These are phyloP conservation scores for Altica lythri DNA, from an alignment of 2,888 invertebrate species.

Conservation along the genomic window DNA sequence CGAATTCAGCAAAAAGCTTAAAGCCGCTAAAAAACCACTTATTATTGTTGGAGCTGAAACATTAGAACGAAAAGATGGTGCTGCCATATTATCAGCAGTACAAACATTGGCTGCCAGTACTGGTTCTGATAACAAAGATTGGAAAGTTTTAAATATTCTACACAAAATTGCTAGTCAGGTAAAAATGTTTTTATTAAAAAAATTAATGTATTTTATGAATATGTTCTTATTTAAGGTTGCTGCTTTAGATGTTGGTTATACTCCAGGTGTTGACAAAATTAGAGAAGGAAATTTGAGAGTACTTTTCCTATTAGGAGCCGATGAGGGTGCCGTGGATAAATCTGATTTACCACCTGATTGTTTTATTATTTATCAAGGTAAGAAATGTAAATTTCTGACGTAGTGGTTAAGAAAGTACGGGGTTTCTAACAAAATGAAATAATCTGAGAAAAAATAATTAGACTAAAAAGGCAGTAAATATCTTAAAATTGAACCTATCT, in stretches of 20 bases:
- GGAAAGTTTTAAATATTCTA: constrained; percentile 88
- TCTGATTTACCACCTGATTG: constrained; percentile 80
- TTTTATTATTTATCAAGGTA: constrained; percentile 88
- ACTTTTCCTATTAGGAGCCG: constrained; percentile 92
- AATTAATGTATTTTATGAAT: neutral
- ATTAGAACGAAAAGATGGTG: constrained; percentile 78
- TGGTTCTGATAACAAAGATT: constrained; percentile 61
- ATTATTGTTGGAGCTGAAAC: constrained; percentile 90
- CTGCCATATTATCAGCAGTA: constrained; percentile 74
- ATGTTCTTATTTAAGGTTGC: constrained; percentile 65
- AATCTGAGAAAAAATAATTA: too few species aligned
- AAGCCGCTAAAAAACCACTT: constrained; percentile 82
- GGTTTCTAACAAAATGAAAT: too few species aligned
- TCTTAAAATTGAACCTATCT: too few species aligned
- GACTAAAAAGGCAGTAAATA: too few species aligned
- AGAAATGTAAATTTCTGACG: constrained; percentile 2
- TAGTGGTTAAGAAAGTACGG: too few species aligned
- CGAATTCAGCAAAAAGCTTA: constrained; percentile 70
- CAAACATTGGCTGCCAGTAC: constrained; percentile 71
- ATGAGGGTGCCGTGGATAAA: constrained; percentile 77
- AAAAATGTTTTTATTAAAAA: constrained; percentile 15
- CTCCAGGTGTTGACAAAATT: constrained; percentile 69
- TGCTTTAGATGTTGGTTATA: constrained; percentile 94
- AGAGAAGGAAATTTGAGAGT: constrained; percentile 72
- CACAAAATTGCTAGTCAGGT: constrained; percentile 88